A percentile compares a stretch with the other conserved stretches of the same genome.
Conservation (phyloP, 2,888 invertebrate genomes). For the Mactromeris polynyma region DNA sequence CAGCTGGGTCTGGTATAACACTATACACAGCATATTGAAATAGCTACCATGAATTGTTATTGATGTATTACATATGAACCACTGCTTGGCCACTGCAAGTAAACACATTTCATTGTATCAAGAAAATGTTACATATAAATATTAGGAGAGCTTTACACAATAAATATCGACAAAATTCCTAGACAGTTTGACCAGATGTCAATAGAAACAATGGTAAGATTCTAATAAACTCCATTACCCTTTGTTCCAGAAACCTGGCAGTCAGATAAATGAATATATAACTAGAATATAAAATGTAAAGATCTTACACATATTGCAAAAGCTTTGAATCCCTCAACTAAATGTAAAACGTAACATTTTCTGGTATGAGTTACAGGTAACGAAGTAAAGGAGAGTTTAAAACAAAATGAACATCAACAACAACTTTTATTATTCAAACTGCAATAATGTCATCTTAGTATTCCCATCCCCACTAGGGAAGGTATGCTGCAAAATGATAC, state of each 20-base stretch:
- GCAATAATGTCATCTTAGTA: too few relatives aligned
- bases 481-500: too few relatives aligned
- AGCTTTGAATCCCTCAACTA: background rate
- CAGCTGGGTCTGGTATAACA: too few relatives aligned
- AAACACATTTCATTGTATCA: too few relatives aligned
- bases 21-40: too few relatives aligned
- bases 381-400: background rate
- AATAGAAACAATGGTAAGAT: background rate
- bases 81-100: too few relatives aligned
- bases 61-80: too few relatives aligned
- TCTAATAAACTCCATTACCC: background rate
- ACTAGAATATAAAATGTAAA: background rate
- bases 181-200: slow-evolving; percentile 8
- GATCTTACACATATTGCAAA: background rate
- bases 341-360: background rate
- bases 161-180: background rate
- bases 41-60: too few relatives aligned
- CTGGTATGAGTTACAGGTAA: background rate
- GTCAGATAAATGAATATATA: background rate
- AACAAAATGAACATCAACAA: background rate
- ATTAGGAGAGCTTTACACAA: background rate
- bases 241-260: background rate
- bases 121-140: background rate
- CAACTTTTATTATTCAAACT: background rate
- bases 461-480: too few relatives aligned